phyloP scores from a whole-genome alignment of 2,797 vertebrate genomes.

The Falco columbarius region DNA sequence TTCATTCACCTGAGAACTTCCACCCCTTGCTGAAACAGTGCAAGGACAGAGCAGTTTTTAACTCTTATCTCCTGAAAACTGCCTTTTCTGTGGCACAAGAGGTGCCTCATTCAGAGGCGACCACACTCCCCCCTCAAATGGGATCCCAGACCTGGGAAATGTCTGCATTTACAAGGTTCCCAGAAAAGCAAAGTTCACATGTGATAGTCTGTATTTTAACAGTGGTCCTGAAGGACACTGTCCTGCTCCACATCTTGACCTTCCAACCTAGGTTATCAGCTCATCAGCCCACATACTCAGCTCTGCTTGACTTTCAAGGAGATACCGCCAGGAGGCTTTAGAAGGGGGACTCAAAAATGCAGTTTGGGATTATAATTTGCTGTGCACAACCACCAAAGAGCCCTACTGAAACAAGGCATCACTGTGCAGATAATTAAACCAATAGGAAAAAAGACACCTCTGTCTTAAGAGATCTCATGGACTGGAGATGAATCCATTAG shows the following conservation, averaged over 20 bases:
- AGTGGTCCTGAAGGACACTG: not conserved
- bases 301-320: not conserved
- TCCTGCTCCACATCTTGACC: not conserved
- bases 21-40: rapidly evolving
- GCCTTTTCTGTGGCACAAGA: not conserved
- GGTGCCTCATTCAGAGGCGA: not conserved
- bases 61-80: not conserved
- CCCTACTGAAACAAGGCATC: not conserved
- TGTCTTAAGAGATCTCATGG: not conserved
- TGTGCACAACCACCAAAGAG: not conserved
- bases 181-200: not conserved
- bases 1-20: not conserved
- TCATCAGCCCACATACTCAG: not conserved
- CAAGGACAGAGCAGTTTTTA: not conserved
- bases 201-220: not conserved
- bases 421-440: not conserved
- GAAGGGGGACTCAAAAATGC: not conserved
- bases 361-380: not conserved
- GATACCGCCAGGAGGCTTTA: not conserved
- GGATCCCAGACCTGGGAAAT: not conserved
- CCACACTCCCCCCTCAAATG: not conserved
- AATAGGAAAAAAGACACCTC: not conserved
- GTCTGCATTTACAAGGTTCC: not conserved
- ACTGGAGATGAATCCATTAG: not conserved
- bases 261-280: not conserved